Evolutionary conservation across 2,888 invertebrate species (phyloP).

Genomic region (Amphipyra tragopoginis): DNA sequence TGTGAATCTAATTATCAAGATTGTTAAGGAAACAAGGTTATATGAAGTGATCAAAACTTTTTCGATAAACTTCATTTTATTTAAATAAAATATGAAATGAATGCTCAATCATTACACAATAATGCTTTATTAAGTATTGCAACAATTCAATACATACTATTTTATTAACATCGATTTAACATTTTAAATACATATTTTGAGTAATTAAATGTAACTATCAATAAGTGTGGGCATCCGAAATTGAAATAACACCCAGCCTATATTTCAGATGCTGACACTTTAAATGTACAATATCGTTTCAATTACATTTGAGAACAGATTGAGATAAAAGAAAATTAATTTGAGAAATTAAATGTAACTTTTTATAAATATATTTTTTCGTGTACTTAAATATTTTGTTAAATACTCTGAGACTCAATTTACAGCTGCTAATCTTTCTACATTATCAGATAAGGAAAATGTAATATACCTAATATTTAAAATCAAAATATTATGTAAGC

Average conservation of each 20-base stretch:
- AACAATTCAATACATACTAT: slow-evolving; percentile 63
- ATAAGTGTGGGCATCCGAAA: slow-evolving; percentile 60
- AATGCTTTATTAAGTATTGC: slow-evolving; percentile 63
- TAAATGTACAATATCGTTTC: slow-evolving; percentile 14
- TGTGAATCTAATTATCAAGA: not conserved
- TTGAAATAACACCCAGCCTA: slow-evolving; percentile 66
- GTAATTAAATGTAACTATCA: slow-evolving; percentile 35
- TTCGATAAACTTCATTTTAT: slow-evolving; percentile 47
- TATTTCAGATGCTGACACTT: slow-evolving; percentile 63
- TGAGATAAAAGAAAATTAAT: no score
- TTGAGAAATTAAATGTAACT: slow-evolving; percentile 6
- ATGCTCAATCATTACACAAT: slow-evolving; percentile 59
- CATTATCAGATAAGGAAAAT: not conserved
- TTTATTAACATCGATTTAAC: slow-evolving; percentile 61
- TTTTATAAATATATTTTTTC: slow-evolving; percentile 10
- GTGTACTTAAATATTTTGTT: slow-evolving; percentile 13
- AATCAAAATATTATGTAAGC: slow-evolving; percentile 60
- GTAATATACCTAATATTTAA: slow-evolving; percentile 14
- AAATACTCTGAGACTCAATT: slow-evolving; percentile 18
- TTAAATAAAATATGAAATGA: slow-evolving; percentile 60
- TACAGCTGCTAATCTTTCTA: slow-evolving; percentile 11
- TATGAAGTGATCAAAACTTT: slow-evolving; percentile 51
- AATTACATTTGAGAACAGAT: slow-evolving; percentile 12
- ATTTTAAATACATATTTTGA: slow-evolving; percentile 52
- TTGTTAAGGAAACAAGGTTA: slow-evolving; percentile 10